Evolutionary conservation across 2,888 invertebrate species (phyloP).

Genomic region (Orchestes rusci): DNA sequence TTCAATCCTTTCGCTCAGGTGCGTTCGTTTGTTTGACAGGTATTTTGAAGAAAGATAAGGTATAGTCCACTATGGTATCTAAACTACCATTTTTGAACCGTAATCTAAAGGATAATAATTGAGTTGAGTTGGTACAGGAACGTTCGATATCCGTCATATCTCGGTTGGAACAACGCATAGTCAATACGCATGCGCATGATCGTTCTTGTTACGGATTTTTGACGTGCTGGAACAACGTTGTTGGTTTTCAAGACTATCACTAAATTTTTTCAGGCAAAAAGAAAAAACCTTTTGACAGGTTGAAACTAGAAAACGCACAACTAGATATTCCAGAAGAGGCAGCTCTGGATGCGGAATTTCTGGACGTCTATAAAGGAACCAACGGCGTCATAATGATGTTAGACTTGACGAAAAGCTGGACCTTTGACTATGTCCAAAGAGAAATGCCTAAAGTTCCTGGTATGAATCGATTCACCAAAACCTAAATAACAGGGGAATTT

Average conservation of each 20-base stretch:
- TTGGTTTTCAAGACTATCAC: neutral
- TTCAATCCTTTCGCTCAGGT: no score
- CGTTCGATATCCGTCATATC: no score
- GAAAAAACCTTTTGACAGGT: conserved; percentile 64
- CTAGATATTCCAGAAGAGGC: conserved; percentile 59
- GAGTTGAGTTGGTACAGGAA: no score
- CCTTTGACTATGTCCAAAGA: conserved; percentile 88
- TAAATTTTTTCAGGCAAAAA: conserved; percentile 55
- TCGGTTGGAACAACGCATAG: no score
- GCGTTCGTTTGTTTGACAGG: no score
- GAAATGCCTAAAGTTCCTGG: conserved; percentile 59
- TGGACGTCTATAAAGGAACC: conserved; percentile 94
- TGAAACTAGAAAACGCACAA: conserved; percentile 71
- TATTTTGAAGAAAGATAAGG: no score
- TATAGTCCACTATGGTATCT: no score
- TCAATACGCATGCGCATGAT: no score
- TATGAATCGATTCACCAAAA: neutral
- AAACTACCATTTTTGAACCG: no score
- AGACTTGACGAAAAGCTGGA: conserved; percentile 95
- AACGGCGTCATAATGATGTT: conserved; percentile 90
- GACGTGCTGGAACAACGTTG: no score
- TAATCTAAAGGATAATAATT: no score
- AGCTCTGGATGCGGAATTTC: conserved; percentile 85
- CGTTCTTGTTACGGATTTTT: no score
- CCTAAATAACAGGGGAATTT: conserved; percentile 3